Evolutionary conservation across 2,113 vertebrate genomes (phyloP).

Genomic region (Vombatus ursinus): DNA sequence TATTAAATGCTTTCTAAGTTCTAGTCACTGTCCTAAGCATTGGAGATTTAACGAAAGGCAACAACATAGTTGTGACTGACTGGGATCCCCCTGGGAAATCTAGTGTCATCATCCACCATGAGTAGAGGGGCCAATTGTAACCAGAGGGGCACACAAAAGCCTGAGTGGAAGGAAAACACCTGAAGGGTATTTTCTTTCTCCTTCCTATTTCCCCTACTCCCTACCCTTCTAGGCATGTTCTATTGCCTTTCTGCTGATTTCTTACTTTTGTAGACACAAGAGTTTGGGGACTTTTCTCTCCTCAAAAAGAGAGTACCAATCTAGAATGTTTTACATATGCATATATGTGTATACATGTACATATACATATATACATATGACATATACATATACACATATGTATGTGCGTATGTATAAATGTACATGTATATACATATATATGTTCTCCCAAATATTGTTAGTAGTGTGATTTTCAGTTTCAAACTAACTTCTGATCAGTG

Average conservation of each 20-base stretch:
- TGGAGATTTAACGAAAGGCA: background rate
- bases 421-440: background rate
- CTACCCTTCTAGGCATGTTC: background rate
- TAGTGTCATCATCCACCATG: background rate
- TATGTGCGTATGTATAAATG: background rate
- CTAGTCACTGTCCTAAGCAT: background rate
- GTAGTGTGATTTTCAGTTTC: background rate
- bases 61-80: background rate
- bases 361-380: background rate
- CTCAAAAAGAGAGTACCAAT: too few species aligned
- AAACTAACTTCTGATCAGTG: background rate
- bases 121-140: background rate
- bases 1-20: background rate
- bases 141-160: background rate
- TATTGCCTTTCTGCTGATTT: background rate
- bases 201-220: background rate
- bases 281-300: background rate
- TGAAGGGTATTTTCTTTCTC: background rate
- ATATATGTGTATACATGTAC: background rate
- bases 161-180: background rate
- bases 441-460: background rate
- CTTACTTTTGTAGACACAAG: background rate
- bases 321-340: background rate
- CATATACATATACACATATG: too few species aligned
- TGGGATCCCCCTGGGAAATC: background rate